A percentile compares a stretch with the other conserved stretches of the same genome.
phyloP scores from a whole-genome alignment of 2,888 invertebrate genomes.

The Oligia strigilis region DNA sequence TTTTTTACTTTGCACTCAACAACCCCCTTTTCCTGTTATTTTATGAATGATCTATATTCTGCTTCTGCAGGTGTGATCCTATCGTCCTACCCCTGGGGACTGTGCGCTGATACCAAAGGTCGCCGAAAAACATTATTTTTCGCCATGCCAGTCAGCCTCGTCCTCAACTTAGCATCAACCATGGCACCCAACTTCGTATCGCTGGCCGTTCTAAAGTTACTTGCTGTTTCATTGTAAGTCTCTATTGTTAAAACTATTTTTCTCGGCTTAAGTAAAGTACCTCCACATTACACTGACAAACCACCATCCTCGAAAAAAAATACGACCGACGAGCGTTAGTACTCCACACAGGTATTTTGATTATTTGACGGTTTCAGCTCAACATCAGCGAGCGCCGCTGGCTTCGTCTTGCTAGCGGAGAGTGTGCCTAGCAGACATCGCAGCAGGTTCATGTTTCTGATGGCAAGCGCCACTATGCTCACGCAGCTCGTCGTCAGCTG shows the following conservation, averaged over 20 bases:
- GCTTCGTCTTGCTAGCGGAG: constrained; percentile 82
- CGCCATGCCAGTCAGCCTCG: constrained; percentile 18
- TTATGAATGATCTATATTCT: background rate
- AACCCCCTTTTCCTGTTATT: background rate
- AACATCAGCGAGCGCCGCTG: constrained; percentile 84
- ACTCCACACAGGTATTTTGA: background rate
- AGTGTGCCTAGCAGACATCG: constrained; percentile 77
- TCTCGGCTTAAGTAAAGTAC: background rate
- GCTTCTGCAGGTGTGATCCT: background rate
- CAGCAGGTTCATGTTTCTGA: constrained; percentile 81
- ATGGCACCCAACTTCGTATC: constrained; percentile 78
- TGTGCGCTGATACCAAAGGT: constrained; percentile 82
- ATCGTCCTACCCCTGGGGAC: constrained; percentile 82
- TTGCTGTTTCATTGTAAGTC: constrained; percentile 83
- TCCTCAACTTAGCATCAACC: constrained; percentile 76
- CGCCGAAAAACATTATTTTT: constrained; percentile 76
- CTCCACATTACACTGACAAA: background rate
- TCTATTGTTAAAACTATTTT: background rate
- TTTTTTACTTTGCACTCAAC: too few relatives aligned
- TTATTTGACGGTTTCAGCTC: constrained; percentile 71
- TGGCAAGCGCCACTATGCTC: constrained; percentile 82
- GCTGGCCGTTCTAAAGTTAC: constrained; percentile 78
- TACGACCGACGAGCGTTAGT: background rate
- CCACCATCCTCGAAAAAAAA: background rate
- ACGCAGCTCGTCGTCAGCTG: constrained; percentile 78